Percentiles rank a stretch among this genome's conserved stretches.
Conservation (phyloP, 2,113 vertebrate species). For the Pheucticus melanocephalus region DNA sequence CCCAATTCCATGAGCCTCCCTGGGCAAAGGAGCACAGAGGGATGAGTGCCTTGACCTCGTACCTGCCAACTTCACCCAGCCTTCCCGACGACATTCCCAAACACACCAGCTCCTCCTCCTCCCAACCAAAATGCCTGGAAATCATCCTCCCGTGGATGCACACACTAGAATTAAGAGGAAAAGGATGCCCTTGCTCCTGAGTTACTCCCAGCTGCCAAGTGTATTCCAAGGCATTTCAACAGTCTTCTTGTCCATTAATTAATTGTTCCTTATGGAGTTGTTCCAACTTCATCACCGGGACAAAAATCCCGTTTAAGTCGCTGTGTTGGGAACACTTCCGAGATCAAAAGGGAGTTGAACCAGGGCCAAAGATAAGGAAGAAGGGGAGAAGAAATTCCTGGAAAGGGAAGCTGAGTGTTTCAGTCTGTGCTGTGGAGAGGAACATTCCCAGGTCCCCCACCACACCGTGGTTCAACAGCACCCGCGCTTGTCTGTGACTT, state of each 20-base stretch:
- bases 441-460: neutral
- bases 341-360: neutral
- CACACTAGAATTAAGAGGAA: neutral
- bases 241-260: neutral
- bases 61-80: neutral
- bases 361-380: neutral
- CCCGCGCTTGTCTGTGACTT: rapidly evolving
- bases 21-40: rapidly evolving
- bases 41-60: rapidly evolving
- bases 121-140: neutral
- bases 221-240: neutral
- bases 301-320: neutral
- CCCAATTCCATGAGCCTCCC: neutral
- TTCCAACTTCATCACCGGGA: neutral
- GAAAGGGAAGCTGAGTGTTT: neutral
- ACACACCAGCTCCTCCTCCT: neutral
- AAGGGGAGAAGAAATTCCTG: neutral
- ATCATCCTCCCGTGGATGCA: neutral
- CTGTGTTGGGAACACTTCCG: neutral
- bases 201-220: neutral
- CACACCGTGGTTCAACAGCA: rapidly evolving
- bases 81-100: neutral
- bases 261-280: neutral
- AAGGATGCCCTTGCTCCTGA: neutral
- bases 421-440: rapidly evolving